phyloP scores from a whole-genome alignment of 2,888 invertebrate genomes.

The Prostheceraeus crozeri region DNA sequence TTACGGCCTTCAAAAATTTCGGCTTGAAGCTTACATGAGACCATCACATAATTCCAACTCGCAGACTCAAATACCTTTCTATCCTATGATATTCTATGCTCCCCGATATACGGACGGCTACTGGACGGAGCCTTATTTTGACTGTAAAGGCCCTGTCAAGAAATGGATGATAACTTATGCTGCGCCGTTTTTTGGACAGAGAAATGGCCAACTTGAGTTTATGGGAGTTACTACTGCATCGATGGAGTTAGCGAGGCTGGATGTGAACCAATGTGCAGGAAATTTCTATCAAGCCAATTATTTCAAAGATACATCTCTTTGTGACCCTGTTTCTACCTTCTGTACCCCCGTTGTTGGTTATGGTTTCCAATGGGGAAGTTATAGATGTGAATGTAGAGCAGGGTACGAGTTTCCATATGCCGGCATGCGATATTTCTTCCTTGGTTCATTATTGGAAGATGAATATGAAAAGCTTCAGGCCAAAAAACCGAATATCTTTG shows the following conservation, averaged over 20 bases:
- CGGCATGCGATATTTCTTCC: no score
- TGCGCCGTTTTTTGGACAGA: conserved; percentile 52
- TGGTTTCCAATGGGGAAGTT: conserved; percentile 76
- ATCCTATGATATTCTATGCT: conserved; percentile 58
- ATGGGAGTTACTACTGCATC: no score
- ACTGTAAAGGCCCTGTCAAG: conserved; percentile 37
- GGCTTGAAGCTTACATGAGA: conserved; percentile 80
- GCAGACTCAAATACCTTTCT: conserved; percentile 59
- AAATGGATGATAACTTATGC: conserved; percentile 41
- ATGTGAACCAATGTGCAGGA: conserved; percentile 81
- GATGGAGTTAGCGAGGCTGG: no score
- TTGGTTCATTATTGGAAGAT: no score
- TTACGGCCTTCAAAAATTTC: conserved; percentile 76
- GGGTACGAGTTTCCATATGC: conserved; percentile 94
- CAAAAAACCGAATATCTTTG: no score
- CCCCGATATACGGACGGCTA: conserved; percentile 38
- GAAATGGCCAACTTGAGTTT: no score
- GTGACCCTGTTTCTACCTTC: conserved; percentile 78
- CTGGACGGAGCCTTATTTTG: conserved; percentile 40
- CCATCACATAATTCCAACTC: no score
- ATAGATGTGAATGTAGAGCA: conserved; percentile 93
- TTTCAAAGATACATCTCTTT: conserved; percentile 87
- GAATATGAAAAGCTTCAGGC: no score
- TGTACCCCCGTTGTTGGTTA: no score
- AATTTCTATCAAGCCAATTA: conserved; percentile 80